Evolutionary conservation across 53 echinoderm and acorn worm genomes (phyloP).

Genomic region (Actinopyga echinites): DNA sequence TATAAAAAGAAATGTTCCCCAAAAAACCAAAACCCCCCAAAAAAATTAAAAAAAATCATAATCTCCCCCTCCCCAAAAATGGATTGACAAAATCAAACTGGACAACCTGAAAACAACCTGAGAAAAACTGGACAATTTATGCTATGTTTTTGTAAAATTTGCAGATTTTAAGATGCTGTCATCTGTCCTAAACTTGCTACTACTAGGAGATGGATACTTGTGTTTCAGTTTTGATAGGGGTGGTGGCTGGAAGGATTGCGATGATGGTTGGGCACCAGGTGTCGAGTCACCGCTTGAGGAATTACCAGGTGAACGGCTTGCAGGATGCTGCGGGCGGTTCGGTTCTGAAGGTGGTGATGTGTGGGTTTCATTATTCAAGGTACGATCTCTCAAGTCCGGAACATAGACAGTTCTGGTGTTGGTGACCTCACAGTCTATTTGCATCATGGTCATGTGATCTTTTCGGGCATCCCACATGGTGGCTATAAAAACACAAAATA

Average conservation of each 20-base stretch:
- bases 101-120: too few species aligned
- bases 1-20: too few species aligned
- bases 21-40: too few species aligned
- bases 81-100: too few species aligned
- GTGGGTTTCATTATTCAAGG: slow-evolving; percentile 49
- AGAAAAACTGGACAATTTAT: too few species aligned
- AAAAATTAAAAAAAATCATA: too few species aligned
- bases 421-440: slow-evolving; percentile 97
- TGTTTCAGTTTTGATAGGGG: neutral
- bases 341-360: neutral
- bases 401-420: slow-evolving; percentile 89
- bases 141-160: too few species aligned
- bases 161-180: too few species aligned
- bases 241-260: neutral
- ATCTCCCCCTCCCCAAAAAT: too few species aligned
- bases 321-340: neutral
- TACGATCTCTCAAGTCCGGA: slow-evolving; percentile 54
- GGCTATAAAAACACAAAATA: neutral
- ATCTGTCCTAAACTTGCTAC: too few species aligned
- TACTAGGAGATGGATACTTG: too few species aligned
- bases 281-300: neutral
- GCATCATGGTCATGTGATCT: slow-evolving; percentile 99
- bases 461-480: slow-evolving; percentile 70
- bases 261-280: neutral
- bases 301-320: neutral